A percentile compares a stretch with the other conserved stretches of the same genome.
Conservation (phyloP, 2,113 vertebrate genomes). For the Lagopus muta region DNA sequence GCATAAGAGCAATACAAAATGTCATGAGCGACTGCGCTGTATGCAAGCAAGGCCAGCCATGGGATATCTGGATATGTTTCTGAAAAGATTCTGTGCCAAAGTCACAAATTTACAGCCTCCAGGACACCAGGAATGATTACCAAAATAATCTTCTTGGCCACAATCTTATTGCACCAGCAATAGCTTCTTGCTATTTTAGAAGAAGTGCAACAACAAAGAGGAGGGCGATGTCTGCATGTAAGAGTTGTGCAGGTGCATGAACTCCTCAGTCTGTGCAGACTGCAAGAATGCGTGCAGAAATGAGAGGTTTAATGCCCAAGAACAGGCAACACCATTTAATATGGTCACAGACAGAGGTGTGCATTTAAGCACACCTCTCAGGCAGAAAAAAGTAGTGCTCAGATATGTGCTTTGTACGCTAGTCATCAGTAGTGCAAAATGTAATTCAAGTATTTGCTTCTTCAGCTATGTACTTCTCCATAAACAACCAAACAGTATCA, state of each 20-base stretch:
- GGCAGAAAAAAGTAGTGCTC: not conserved
- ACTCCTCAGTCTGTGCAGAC: not conserved
- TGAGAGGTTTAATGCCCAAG: not conserved
- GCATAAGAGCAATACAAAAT: not conserved
- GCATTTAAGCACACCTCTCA: not conserved
- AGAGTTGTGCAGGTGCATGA: not conserved
- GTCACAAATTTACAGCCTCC: not conserved
- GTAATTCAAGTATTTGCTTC: not conserved
- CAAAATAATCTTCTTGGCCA: not conserved
- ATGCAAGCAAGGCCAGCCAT: not conserved
- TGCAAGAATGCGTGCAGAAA: not conserved
- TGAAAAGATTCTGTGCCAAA: not conserved
- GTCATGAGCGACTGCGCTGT: not conserved
- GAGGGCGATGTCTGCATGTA: not conserved
- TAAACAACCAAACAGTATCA: not conserved
- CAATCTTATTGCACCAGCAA: not conserved
- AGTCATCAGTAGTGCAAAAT: not conserved
- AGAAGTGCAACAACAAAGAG: not conserved
- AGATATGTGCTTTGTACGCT: not conserved
- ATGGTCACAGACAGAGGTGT: not conserved
- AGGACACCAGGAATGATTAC: not conserved
- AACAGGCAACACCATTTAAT: fast-evolving
- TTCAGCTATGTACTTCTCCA: not conserved
- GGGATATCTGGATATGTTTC: not conserved
- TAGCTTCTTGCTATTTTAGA: not conserved